phyloP scores from a whole-genome alignment of 2,113 vertebrate genomes.

The Eulemur macaco region DNA sequence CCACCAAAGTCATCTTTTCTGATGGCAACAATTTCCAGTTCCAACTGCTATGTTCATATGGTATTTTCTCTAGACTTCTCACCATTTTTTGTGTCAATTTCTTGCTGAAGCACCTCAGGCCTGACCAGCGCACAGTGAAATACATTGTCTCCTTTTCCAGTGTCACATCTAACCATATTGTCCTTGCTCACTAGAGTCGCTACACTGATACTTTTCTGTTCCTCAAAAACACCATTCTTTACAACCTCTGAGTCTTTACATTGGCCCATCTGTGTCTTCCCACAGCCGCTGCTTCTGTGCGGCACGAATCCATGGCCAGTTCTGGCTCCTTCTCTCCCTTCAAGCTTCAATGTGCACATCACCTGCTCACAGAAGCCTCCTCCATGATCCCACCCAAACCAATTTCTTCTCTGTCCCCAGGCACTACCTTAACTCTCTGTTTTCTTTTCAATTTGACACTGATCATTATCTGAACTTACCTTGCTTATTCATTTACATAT shows the following conservation, averaged over 20 bases:
- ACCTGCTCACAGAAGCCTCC: background rate
- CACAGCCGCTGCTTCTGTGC: background rate
- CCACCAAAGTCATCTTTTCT: background rate
- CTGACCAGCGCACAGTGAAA: background rate
- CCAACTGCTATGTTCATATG: background rate
- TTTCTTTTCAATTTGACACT: background rate
- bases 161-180: background rate
- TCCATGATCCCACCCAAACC: background rate
- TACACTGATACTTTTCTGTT: background rate
- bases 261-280: background rate
- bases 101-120: background rate
- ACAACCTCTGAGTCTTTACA: background rate
- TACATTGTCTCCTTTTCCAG: rapidly evolving
- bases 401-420: background rate
- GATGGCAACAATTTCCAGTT: background rate
- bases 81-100: background rate
- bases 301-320: no score
- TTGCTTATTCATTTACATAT: background rate
- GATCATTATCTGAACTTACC: background rate
- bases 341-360: background rate
- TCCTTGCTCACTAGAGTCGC: background rate
- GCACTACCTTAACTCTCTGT: background rate
- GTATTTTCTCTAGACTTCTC: background rate
- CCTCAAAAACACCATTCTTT: background rate
- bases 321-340: background rate